Evolutionary conservation across 1,140 invertebrate genomes (phyloP).

Genomic region (Ooceraea biroi): DNA sequence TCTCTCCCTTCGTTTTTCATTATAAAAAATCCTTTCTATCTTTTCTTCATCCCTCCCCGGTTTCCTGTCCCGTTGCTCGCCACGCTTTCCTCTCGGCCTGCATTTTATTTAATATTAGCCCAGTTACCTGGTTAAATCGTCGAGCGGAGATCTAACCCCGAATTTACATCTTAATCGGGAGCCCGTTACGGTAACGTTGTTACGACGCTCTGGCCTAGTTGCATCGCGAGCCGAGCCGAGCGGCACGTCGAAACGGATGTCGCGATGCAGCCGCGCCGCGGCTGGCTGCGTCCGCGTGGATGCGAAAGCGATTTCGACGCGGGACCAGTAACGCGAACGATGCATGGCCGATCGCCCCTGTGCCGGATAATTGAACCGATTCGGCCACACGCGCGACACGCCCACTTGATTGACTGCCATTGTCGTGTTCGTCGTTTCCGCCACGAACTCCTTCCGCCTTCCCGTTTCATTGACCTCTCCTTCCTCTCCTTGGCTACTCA

Average conservation of each 20-base stretch:
- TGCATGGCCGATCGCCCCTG: constrained; percentile 71
- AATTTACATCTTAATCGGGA: constrained; percentile 85
- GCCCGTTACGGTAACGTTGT: constrained; percentile 83
- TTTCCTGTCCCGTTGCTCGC: background rate
- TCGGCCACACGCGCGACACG: constrained; percentile 78
- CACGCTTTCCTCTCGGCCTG: constrained; percentile 45
- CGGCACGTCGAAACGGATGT: constrained; percentile 58
- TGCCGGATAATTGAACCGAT: constrained; percentile 83
- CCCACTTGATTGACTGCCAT: constrained; percentile 84
- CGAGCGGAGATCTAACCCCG: constrained; percentile 73
- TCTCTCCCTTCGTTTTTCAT: background rate
- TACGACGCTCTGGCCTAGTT: constrained; percentile 70
- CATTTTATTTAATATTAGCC: constrained; percentile 82
- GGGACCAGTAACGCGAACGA: background rate
- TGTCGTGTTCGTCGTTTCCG: constrained; percentile 80
- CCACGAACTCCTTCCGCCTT: constrained; percentile 68
- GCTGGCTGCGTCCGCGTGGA: constrained; percentile 24
- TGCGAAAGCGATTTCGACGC: constrained; percentile 69
- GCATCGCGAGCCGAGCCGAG: constrained; percentile 49
- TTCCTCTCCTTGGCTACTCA: background rate
- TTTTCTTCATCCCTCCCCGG: background rate
- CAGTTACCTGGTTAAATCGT: constrained; percentile 82
- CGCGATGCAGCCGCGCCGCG: background rate
- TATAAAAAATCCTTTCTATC: background rate
- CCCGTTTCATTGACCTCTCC: constrained; percentile 14